Evolutionary conservation across 1,140 invertebrate species (phyloP).

Genomic region (Tetragonula clypearis): DNA sequence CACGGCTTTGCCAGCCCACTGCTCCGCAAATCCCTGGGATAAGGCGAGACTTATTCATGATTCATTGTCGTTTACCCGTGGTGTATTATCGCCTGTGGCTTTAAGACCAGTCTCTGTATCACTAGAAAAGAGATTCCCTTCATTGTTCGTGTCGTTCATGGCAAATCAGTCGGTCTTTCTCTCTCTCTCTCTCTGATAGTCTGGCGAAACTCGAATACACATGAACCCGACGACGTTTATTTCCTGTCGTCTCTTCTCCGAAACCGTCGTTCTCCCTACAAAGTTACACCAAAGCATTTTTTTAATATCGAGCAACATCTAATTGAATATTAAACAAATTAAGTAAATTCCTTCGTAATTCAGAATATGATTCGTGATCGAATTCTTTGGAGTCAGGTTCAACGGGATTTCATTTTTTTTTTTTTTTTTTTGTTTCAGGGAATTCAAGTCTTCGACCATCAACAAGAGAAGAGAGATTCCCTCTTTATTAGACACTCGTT

Average conservation of each 20-base stretch:
- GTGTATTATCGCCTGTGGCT: not conserved
- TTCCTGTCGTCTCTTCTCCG: not conserved
- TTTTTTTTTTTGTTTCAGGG: too few species aligned
- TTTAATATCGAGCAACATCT: too few species aligned
- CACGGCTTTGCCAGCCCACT: constrained; percentile 8
- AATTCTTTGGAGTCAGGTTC: too few species aligned
- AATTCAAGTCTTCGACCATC: too few species aligned
- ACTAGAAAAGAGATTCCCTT: not conserved
- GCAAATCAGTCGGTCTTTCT: not conserved
- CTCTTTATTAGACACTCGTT: too few species aligned
- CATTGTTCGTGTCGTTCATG: not conserved
- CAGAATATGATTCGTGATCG: too few species aligned
- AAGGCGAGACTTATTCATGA: constrained; percentile 20
- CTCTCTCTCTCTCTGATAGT: too few species aligned
- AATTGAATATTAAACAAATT: too few species aligned
- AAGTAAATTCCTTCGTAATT: too few species aligned
- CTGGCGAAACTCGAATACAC: not conserved
- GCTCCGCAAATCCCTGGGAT: constrained; percentile 8
- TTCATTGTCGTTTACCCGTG: not conserved
- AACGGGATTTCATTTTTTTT: too few species aligned
- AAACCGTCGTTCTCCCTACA: not conserved
- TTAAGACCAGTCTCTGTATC: not conserved
- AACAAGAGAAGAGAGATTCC: too few species aligned
- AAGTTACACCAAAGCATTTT: too few species aligned
- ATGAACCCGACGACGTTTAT: not conserved